phyloP scores from a whole-genome alignment of 2,888 invertebrate genomes.

The Chrysotoxum bicinctum region DNA sequence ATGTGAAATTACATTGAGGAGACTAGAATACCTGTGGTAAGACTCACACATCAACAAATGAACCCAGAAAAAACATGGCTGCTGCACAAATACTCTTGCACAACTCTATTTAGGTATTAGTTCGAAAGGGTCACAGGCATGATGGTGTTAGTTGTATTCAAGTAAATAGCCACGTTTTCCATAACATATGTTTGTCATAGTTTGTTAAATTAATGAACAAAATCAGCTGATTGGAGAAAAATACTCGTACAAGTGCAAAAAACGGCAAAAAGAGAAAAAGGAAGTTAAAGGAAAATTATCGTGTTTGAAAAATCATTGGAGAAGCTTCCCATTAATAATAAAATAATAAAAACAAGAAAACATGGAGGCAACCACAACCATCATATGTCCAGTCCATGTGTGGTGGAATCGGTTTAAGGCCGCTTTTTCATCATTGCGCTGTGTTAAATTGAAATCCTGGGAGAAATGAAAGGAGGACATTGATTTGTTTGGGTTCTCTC shows the following conservation, averaged over 20 bases:
- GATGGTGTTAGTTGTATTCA: background rate
- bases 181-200: constrained; percentile 45
- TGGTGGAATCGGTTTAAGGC: constrained; percentile 1
- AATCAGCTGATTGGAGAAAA: constrained; percentile 61
- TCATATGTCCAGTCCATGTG: no score
- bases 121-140: background rate
- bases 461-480: constrained; percentile 59
- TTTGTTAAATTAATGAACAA: constrained; percentile 8
- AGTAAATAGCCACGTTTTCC: constrained; percentile 57
- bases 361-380: background rate
- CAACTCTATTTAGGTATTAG: background rate
- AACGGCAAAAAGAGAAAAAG: constrained; percentile 1
- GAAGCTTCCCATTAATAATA: background rate
- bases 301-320: background rate
- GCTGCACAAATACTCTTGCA: constrained; percentile 39
- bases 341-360: background rate
- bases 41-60: constrained; percentile 11
- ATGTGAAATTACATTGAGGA: constrained; percentile 7
- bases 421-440: constrained; percentile 1
- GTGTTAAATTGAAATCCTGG: constrained; percentile 30
- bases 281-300: background rate
- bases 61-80: constrained; percentile 63
- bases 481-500: constrained; percentile 70
- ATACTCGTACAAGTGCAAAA: constrained; percentile 62
- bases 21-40: constrained; percentile 46